These are phyloP conservation scores for Podarcis raffonei DNA, from an alignment of 2,113 vertebrate species.

Conservation along the genomic window DNA sequence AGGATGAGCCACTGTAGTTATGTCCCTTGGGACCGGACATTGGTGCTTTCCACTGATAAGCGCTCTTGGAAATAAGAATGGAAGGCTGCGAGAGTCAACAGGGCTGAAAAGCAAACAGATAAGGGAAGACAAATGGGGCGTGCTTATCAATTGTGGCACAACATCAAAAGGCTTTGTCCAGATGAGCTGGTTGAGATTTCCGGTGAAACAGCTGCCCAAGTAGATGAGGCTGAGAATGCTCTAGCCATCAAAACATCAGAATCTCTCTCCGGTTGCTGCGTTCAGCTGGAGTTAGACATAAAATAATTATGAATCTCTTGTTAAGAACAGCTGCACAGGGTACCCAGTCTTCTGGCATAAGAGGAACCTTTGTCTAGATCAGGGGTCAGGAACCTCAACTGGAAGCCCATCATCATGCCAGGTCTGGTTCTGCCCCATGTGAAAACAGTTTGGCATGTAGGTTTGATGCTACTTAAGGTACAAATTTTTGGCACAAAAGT, in stretches of 20 bases:
- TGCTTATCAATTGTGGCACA: slow-evolving; percentile 67
- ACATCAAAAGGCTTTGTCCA: slow-evolving; percentile 40
- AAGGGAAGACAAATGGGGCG: slow-evolving; percentile 65
- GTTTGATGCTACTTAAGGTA: not conserved
- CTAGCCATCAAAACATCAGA: not conserved
- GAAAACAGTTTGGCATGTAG: not conserved
- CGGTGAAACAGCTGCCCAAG: slow-evolving; percentile 48
- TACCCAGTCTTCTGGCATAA: not conserved
- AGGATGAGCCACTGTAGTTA: slow-evolving; percentile 24
- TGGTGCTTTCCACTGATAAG: slow-evolving; percentile 65
- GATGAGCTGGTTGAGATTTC: slow-evolving; percentile 48
- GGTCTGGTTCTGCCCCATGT: not conserved
- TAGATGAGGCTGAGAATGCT: slow-evolving; percentile 19
- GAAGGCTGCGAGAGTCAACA: slow-evolving; percentile 56
- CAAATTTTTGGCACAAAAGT: not conserved
- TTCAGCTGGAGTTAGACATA: not conserved
- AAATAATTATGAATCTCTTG: not conserved
- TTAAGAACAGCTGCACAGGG: not conserved
- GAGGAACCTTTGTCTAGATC: not conserved
- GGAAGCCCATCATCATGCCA: not conserved
- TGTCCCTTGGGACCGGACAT: slow-evolving; percentile 34
- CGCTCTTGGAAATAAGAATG: slow-evolving; percentile 51
- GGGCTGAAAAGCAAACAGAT: slow-evolving; percentile 68
- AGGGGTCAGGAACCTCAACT: not conserved
- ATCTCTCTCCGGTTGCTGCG: not conserved